Evolutionary conservation across 2,113 vertebrate species (phyloP), one percentile per base, ranked within the genome.

Genomic region (Ceuthmochares aereus): DNA sequence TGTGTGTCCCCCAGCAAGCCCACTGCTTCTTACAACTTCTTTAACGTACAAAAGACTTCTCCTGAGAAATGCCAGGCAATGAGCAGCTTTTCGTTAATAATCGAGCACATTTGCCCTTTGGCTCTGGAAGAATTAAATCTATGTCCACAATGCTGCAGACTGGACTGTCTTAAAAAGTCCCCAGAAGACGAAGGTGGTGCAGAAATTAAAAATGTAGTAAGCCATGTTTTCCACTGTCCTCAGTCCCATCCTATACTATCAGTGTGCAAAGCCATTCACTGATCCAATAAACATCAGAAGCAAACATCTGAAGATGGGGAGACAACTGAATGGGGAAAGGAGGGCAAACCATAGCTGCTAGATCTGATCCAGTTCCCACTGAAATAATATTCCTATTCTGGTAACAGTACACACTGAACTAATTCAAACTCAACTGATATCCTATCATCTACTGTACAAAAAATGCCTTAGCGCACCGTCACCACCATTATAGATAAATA

Each of bases 371-470:
- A 43, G 4, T 7, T 81, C 29, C 59, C 43, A 34, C 23, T 51
- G 76, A 70, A 84, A 67, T 9, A 32, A 78, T 74, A 42, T 74
- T 86, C 34, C 20, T 62, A 2, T 55, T 69, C 27, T 86, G 29
- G 23, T 58, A 22, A 47, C 4, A 14, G 14, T 25, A 43, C 9
- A 37, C 0, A 0, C 30, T 36, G 29, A 80, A 74, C 25, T 36
- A 69, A 51, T 51, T 83, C 37, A 78, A 86, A 93, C 36, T 10
- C 26, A 45, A 12, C 9, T 42, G 18, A 40, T 29, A 25, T 70
- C 15, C 34, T 73, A 42, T 43, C n/a, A 64, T 30, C 42, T 51
- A 37, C 30, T 36, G 21, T n/a, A 77, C 45, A 6, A 66, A 23
- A 94, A 92, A 89, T 42, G 15, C n/a, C 30, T 1, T 63, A 37